These are phyloP conservation scores for Drosophila pruinosa DNA, from an alignment of 1,140 invertebrate genomes.

Conservation along the genomic window DNA sequence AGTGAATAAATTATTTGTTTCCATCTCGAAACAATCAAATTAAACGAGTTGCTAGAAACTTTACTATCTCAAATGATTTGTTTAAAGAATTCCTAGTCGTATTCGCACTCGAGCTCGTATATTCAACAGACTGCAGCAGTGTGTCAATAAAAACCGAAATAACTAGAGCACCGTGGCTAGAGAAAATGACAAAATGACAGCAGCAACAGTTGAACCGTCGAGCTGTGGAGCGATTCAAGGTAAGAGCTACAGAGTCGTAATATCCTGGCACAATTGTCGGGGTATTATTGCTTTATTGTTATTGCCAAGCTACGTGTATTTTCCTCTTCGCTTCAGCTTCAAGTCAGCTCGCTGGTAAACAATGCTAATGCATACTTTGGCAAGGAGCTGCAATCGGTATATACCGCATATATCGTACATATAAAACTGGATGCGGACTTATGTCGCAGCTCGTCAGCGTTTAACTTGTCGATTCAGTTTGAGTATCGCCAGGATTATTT, in stretches of 20 bases:
- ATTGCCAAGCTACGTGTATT: conserved; percentile 15
- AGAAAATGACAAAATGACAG: neutral
- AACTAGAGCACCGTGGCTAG: neutral
- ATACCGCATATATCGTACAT: neutral
- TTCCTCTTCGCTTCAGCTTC: neutral
- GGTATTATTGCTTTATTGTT: conserved; percentile 44
- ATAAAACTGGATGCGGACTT: neutral
- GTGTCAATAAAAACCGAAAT: conserved; percentile 20
- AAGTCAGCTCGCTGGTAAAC: conserved; percentile 54
- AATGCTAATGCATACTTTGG: conserved; percentile 70
- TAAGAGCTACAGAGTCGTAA: conserved; percentile 37
- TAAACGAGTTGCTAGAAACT: conserved; percentile 9
- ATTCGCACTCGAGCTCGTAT: neutral
- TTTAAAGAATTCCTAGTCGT: conserved; percentile 9
- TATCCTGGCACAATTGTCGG: conserved; percentile 73
- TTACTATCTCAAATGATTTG: conserved; percentile 12
- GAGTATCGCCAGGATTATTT: conserved; percentile 22
- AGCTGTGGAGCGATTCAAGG: conserved; percentile 15
- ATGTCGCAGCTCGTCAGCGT: conserved; percentile 52
- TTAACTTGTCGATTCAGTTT: conserved; percentile 9
- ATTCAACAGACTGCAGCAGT: conserved; percentile 2
- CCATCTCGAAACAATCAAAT: neutral
- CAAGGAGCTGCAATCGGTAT: conserved; percentile 21
- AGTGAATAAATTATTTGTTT: too few species aligned
- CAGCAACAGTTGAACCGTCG: conserved; percentile 28